A percentile compares a stretch with the other conserved stretches of the same genome.
Evolutionary conservation across 2,797 vertebrate genomes (phyloP).

Genomic region (Dromococcyx pavoninus): DNA sequence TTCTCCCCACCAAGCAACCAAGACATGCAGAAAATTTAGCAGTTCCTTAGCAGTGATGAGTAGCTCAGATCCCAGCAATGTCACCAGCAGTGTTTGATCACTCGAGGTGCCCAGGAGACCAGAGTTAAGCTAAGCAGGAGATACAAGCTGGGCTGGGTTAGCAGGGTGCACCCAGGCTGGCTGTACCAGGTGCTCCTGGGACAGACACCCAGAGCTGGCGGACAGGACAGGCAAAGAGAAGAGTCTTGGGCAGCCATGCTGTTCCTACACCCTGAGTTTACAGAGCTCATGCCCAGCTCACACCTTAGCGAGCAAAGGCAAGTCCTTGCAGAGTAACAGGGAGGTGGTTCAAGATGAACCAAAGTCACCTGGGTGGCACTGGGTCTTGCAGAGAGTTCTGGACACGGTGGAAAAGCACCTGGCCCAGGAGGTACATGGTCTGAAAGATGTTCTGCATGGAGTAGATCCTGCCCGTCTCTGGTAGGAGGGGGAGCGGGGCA

Average conservation of each 20-base stretch:
- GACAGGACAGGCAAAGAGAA: neutral
- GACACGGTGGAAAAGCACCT: slow-evolving; percentile 34
- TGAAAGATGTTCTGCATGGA: slow-evolving; percentile 57
- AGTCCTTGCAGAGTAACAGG: neutral
- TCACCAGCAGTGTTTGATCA: fast-evolving
- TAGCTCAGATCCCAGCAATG: neutral
- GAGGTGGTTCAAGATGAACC: neutral
- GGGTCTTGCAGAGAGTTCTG: neutral
- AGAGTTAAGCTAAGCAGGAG: neutral
- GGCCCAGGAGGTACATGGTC: slow-evolving; percentile 41
- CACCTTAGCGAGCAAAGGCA: neutral
- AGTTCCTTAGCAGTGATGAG: neutral
- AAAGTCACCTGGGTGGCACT: slow-evolving; percentile 2
- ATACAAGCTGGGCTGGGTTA: neutral
- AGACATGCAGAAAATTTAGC: neutral
- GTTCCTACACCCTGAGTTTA: neutral
- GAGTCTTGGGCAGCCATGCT: neutral
- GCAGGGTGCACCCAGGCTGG: neutral
- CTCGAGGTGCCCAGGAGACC: fast-evolving
- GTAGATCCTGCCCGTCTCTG: slow-evolving; percentile 41
- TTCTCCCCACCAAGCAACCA: neutral
- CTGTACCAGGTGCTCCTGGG: neutral
- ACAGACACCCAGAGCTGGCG: neutral
- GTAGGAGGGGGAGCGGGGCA: neutral
- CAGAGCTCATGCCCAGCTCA: neutral